Base-by-base conservation (phyloP, 2,113 vertebrate genomes). In the Brachionichthys hirsutus region DNA sequence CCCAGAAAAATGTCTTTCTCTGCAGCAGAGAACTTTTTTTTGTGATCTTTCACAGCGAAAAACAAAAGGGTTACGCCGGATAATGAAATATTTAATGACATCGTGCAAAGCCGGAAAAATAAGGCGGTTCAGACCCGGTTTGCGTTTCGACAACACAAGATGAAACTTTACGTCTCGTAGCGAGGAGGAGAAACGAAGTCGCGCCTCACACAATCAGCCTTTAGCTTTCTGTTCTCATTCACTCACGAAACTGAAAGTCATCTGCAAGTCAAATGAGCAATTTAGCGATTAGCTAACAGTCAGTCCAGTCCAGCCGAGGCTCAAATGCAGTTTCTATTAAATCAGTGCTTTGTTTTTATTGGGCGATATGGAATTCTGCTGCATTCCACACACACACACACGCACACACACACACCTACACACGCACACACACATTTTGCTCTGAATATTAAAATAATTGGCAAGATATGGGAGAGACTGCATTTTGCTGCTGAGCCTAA, bases 181-280 rank as follows among this genome's bases (percentile, higher is more conserved):
- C n/a, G n/a, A n/a, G n/a, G n/a, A n/a, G n/a, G n/a, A n/a, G n/a
- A n/a, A n/a, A n/a, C n/a, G n/a, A n/a, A n/a, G n/a, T n/a, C n/a
- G n/a, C 24, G 4, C 24, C 24, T 30, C 24, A 30, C 4, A 30
- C 8, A 2, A 30, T 30, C 24, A 30, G 24, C 5, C 8, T 30
- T 30, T 8, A 30, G 24, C 5, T 30, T 30, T 30, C 24, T 30
- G 24, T 30, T 30, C 24, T 30, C 24, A 30, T 8, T 30, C 3
- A 30, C 8, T 30, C 4, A 30, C 8, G 24, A 30, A 30, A 30
- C n/a, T n/a, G n/a, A n/a, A n/a, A 4, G 24, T 8, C 24, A 14
- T 82, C 76, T 83, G 69, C 65, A 82, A 82, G 64, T 82, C 67
- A 74, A 74, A 80, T 78, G 62, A 78, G 47, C 63, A 65, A 20